Evolutionary conservation across 2,113 vertebrate genomes (phyloP).

Genomic region (Pantherophis guttatus): DNA sequence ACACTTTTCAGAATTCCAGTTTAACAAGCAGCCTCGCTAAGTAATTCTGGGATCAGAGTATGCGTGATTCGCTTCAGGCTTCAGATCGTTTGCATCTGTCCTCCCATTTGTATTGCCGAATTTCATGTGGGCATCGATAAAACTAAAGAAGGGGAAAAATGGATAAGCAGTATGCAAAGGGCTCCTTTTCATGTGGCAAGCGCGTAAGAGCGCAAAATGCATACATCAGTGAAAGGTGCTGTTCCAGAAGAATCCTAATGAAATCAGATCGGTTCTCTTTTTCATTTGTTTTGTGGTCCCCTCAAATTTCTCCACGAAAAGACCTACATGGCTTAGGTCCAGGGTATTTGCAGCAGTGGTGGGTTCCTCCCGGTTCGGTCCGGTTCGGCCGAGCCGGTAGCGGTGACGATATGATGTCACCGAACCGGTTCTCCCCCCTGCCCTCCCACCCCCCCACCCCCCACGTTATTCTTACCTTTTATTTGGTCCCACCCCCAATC

Average conservation of each 20-base stretch:
- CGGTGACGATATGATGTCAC: too few species aligned
- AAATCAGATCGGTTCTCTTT: background rate
- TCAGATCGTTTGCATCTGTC: background rate
- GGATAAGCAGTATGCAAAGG: background rate
- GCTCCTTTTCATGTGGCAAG: background rate
- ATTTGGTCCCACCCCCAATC: too few species aligned
- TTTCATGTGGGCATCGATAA: background rate
- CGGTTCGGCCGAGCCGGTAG: too few species aligned
- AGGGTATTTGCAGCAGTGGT: too few species aligned
- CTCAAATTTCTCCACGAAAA: background rate
- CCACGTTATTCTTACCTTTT: too few species aligned
- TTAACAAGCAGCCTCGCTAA: background rate
- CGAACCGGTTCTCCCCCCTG: too few species aligned
- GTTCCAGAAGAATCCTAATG: background rate
- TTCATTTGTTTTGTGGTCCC: background rate
- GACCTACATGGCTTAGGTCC: too few species aligned
- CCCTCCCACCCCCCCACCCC: too few species aligned
- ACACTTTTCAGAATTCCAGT: background rate
- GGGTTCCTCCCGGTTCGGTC: too few species aligned
- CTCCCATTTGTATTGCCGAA: background rate
- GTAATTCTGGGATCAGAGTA: background rate
- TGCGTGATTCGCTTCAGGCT: background rate
- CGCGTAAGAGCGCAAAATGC: background rate
- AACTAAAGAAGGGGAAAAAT: background rate
- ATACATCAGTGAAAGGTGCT: background rate